phyloP scores from a whole-genome alignment of 2,888 invertebrate species.

The Callinectes sapidus region DNA sequence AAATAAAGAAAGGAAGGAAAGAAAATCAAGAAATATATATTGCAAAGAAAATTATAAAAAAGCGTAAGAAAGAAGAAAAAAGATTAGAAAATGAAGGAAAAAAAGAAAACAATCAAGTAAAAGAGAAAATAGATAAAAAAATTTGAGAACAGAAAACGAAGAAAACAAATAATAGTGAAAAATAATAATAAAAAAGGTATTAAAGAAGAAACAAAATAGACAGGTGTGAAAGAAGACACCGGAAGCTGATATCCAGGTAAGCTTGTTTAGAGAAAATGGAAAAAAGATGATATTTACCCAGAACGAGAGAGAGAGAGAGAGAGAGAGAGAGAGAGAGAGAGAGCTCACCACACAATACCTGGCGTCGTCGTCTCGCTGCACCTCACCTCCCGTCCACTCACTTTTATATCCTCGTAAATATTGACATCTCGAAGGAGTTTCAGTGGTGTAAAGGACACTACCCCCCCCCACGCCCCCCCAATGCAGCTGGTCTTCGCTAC shows the following conservation, averaged over 20 bases:
- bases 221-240: not conserved
- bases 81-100: not conserved
- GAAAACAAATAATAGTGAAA: not conserved
- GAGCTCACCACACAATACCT: not conserved
- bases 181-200: not conserved
- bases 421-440: not conserved
- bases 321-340: slow-evolving; percentile 20
- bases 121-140: not conserved
- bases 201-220: not conserved
- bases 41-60: not conserved
- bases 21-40: not conserved
- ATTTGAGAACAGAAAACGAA: not conserved
- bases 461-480: not conserved
- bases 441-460: not conserved
- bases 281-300: not conserved
- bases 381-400: not conserved
- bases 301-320: not conserved
- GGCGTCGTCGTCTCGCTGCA: not conserved
- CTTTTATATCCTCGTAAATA: slow-evolving; percentile 31
- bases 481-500: not conserved
- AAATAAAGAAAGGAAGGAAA: not conserved
- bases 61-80: not conserved
- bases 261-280: not conserved
- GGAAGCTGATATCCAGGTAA: not conserved
- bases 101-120: not conserved